A percentile compares a stretch with the other conserved stretches of the same genome.
phyloP scores from a whole-genome alignment of 2,888 invertebrate species.

The Dryadula phaetusa region DNA sequence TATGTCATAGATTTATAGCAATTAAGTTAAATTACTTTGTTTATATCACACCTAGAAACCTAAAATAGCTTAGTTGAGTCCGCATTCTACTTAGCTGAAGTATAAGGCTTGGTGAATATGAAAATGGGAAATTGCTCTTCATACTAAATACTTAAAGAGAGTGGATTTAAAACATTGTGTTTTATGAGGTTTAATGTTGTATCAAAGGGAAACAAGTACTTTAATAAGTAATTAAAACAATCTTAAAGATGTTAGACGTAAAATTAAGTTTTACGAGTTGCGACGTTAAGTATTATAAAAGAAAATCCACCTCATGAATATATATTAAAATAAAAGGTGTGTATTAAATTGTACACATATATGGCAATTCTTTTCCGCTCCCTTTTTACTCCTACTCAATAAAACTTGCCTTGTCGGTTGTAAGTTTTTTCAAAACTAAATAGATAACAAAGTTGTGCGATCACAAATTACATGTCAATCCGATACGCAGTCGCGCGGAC shows the following conservation, averaged over 20 bases:
- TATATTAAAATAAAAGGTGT: slow-evolving; percentile 9
- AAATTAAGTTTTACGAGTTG: slow-evolving; percentile 27
- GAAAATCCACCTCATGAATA: slow-evolving; percentile 4
- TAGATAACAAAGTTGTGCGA: slow-evolving; percentile 58
- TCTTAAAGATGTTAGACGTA: slow-evolving; percentile 25
- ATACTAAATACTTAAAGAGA: slow-evolving; percentile 60
- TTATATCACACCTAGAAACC: background rate
- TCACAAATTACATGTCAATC: slow-evolving; percentile 75
- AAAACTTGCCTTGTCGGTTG: slow-evolving; percentile 8
- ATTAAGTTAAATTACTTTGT: background rate
- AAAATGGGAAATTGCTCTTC: slow-evolving; percentile 69
- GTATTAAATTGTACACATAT: background rate
- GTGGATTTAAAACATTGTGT: slow-evolving; percentile 68
- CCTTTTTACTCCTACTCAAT: slow-evolving; percentile 3
- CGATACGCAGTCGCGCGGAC: slow-evolving; percentile 67
- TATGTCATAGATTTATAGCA: background rate
- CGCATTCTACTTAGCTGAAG: slow-evolving; percentile 53
- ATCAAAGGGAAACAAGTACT: slow-evolving; percentile 48
- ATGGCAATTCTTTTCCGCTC: background rate
- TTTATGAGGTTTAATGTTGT: slow-evolving; percentile 53
- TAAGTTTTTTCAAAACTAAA: slow-evolving; percentile 29
- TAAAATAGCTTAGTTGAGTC: slow-evolving; percentile 36
- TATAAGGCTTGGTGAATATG: slow-evolving; percentile 61
- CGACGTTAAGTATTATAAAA: slow-evolving; percentile 19
- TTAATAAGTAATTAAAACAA: slow-evolving; percentile 38